Conservation (phyloP, 1,140 invertebrate genomes). For the Bombus picipes region DNA sequence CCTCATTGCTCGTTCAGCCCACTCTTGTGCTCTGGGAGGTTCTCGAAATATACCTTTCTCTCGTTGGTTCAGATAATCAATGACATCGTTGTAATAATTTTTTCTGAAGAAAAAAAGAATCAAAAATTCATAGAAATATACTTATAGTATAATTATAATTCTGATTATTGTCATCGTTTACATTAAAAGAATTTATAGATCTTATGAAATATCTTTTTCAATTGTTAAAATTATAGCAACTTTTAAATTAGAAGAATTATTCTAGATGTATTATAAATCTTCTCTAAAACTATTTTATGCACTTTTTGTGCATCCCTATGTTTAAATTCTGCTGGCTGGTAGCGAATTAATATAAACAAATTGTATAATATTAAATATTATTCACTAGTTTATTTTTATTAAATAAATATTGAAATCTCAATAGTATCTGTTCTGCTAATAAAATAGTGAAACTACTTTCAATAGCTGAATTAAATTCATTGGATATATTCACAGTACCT, state of each 20-base stretch:
- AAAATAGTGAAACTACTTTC: background rate
- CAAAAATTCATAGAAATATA: background rate
- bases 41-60: conserved; percentile 87
- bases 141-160: too few relatives aligned
- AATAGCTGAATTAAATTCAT: background rate
- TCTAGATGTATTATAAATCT: too few relatives aligned
- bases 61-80: conserved; percentile 90
- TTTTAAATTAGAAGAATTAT: too few relatives aligned
- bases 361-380: background rate
- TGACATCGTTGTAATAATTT: conserved; percentile 93
- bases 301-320: background rate
- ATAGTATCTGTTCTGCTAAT: too few relatives aligned
- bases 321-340: background rate
- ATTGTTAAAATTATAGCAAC: background rate
- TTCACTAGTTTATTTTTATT: too few relatives aligned
- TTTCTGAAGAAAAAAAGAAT: conserved; percentile 75
- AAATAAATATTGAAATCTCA: too few relatives aligned
- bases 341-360: background rate
- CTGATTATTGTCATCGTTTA: background rate
- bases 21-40: conserved; percentile 89
- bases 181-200: background rate
- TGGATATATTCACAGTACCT: too few relatives aligned
- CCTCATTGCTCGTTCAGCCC: conserved; percentile 90
- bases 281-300: background rate
- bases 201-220: background rate